Evolutionary conservation across 2,888 invertebrate genomes (phyloP), one percentile per base, ranked within the genome.

Genomic region (Diaprepes abbreviatus): DNA sequence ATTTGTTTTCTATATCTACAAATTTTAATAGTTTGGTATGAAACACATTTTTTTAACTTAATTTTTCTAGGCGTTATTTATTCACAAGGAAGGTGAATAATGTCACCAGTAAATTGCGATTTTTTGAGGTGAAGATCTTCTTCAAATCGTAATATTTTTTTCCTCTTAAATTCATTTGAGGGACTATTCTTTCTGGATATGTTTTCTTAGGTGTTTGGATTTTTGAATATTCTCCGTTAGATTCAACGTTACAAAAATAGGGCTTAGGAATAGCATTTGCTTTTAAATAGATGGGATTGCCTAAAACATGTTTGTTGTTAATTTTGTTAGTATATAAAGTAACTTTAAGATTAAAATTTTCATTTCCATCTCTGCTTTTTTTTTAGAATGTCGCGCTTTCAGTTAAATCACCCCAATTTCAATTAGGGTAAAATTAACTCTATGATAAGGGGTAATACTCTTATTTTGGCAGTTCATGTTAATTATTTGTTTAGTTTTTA

Each of bases 271-370:
- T n/a, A 3, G 55, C 55, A 28, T 55, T 14, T n/a, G 1, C 1
- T 36, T 55, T 55, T 17, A 55, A 55, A 36, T 19, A 14, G n/a
- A 5, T 36, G 17, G 36, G 36, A 24, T 55, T 55, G 12, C 55
- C 35, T 55, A 55, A 55, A 36, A n/a, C n/a, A n/a, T n/a, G n/a
- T n/a, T n/a, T n/a, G n/a, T n/a, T n/a, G n/a, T n/a, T n/a, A n/a
- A n/a, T n/a, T n/a, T n/a, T n/a, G n/a, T n/a, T n/a, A n/a, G n/a
- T n/a, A n/a, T n/a, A n/a, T n/a, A n/a, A n/a, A n/a, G n/a, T n/a
- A n/a, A n/a, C n/a, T n/a, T n/a, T n/a, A n/a, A n/a, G n/a, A n/a
- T n/a, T n/a, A n/a, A n/a, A n/a, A n/a, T n/a, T n/a, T n/a, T n/a
- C n/a, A n/a, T n/a, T n/a, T n/a, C n/a, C n/a, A n/a, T n/a, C n/a